Conservation (phyloP, 2,797 vertebrate species). For the Enoplosus armatus region DNA sequence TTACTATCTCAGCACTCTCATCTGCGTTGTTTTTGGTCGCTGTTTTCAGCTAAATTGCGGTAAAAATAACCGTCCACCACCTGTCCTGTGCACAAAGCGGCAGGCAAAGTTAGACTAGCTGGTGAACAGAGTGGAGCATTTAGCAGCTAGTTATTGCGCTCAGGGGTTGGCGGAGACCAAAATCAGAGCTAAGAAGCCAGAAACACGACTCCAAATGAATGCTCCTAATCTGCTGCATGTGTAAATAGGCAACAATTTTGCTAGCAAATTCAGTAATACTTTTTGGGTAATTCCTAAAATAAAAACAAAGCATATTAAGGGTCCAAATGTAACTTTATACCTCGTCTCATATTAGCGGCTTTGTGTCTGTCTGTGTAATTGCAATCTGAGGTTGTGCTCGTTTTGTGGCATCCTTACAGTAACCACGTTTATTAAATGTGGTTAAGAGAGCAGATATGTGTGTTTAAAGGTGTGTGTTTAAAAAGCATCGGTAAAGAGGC, state of each 20-base stretch:
- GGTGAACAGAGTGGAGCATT: neutral
- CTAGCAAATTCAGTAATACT: too few relatives aligned
- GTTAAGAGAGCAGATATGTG: neutral
- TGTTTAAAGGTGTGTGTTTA: neutral
- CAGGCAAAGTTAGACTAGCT: neutral
- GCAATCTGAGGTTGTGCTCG: neutral
- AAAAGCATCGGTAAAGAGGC: neutral
- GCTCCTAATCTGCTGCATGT: too few relatives aligned
- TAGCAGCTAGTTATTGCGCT: neutral
- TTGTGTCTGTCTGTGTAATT: neutral
- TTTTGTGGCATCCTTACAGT: neutral
- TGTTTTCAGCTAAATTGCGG: too few relatives aligned
- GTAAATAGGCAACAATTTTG: too few relatives aligned
- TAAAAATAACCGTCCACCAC: too few relatives aligned
- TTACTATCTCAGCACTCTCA: neutral
- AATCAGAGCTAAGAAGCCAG: too few relatives aligned
- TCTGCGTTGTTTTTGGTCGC: neutral
- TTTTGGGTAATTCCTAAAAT: neutral
- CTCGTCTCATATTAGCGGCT: neutral
- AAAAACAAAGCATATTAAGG: neutral
- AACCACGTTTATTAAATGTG: neutral
- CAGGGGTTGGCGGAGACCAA: too few relatives aligned
- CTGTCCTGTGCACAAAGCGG: too few relatives aligned
- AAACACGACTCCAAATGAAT: neutral
- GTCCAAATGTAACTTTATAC: neutral